Evolutionary conservation across 2,888 invertebrate genomes (phyloP), one percentile per base, ranked within the genome.

Genomic region (Microchrysa polita): DNA sequence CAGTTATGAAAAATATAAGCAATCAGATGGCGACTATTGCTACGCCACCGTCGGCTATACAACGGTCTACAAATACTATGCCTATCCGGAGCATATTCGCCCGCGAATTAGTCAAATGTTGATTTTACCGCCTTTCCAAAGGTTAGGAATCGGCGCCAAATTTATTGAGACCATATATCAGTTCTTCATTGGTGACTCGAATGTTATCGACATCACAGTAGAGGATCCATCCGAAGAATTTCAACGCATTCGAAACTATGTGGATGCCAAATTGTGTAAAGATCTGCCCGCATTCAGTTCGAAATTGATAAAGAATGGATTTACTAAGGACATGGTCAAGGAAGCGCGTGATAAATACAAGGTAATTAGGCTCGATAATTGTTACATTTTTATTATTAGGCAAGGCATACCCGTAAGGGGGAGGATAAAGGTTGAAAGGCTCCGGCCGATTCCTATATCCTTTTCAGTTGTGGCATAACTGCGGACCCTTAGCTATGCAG

Each of bases 201-300:
- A 86, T 77, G 88, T 90, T 0, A 81, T 88, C 0, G 90, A 90
- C 78, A 87, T 89, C 81, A 86, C 88, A 86, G 98, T 98, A 34
- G 99, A 99, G 86, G 97, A 96, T 84, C 97, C 98, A 0, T 97
- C 97, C 0, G 91, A 92, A 76, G 91, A 92, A 73, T 98, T 98
- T 81, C 93, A 94, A 82, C 88, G 92, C 74, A 88, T 98, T 77
- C 88, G 98, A 78, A 98, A 98, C 86, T 96, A 90, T 84, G 91
- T 97, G 0, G 97, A 98, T 82, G 89, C 90, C 4, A 87, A 88
- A 75, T 90, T 93, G 80, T 94, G 96, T 81, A 85, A 88, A 79
- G 85, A 87, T 12, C 84, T 97, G 48, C 86, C 90, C n/a, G 88
- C 90, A 71, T 97, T 92, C 80, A 85, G 88, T 52, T 86, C 88